Conservation (phyloP, 2,797 vertebrate species). For the Cossypha niveicapilla region DNA sequence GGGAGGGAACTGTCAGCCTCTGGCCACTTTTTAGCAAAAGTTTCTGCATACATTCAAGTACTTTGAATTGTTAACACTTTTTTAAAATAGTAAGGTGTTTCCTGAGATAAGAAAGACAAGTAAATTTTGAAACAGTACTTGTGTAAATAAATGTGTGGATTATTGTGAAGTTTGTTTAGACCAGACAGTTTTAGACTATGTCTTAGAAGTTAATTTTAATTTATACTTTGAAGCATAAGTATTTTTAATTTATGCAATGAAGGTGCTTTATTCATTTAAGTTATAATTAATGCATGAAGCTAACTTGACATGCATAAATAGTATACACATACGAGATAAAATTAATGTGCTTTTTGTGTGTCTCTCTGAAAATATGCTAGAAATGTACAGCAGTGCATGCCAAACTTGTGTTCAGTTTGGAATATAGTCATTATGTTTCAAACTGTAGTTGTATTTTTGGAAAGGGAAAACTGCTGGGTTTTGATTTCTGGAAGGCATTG, state of each 20-base stretch:
- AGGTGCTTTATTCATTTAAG: not conserved
- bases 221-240: not conserved
- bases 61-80: slow-evolving; percentile 27
- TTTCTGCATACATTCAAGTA: slow-evolving; percentile 20
- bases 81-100: slow-evolving; percentile 53
- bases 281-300: not conserved
- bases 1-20: slow-evolving; percentile 1
- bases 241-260: not conserved
- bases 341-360: not conserved
- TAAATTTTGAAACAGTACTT: slow-evolving; percentile 12
- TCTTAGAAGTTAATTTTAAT: slow-evolving; percentile 22
- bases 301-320: not conserved
- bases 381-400: not conserved
- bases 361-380: not conserved
- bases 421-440: slow-evolving; percentile 10
- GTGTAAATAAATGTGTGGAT: slow-evolving; percentile 42
- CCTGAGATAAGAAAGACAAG: slow-evolving; percentile 46
- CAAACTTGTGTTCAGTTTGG: not conserved
- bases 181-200: not conserved
- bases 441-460: slow-evolving; percentile 1
- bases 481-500: not conserved
- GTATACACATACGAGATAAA: not conserved
- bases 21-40: slow-evolving; percentile 3
- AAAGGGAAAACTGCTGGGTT: not conserved
- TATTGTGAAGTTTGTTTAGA: not conserved